Evolutionary conservation across 2,113 vertebrate genomes (phyloP).

Genomic region (Protobothrops flavoviridis): DNA sequence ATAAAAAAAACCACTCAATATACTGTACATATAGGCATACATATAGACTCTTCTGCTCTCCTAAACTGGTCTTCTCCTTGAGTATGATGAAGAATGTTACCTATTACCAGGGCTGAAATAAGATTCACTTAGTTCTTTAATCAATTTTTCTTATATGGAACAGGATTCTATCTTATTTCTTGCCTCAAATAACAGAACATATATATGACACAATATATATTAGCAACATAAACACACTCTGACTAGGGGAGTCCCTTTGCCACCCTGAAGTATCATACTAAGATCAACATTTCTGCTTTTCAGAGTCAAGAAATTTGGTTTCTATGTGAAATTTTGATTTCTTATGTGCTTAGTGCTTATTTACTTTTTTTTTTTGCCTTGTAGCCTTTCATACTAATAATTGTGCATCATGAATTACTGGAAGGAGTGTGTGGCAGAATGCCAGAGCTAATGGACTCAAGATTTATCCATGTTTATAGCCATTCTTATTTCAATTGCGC

Average conservation of each 20-base stretch:
- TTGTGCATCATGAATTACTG: slow-evolving; percentile 41
- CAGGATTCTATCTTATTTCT: neutral
- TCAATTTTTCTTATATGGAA: neutral
- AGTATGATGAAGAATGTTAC: neutral
- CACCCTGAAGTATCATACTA: neutral
- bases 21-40: neutral
- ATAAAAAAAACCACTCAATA: no score
- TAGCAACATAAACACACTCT: neutral
- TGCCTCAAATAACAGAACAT: neutral
- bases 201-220: neutral
- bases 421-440: slow-evolving; percentile 29
- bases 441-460: slow-evolving; percentile 20
- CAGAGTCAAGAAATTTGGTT: neutral
- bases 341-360: neutral
- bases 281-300: neutral
- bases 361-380: neutral
- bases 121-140: neutral
- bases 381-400: neutral
- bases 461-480: slow-evolving; percentile 10
- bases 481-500: neutral
- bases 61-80: neutral
- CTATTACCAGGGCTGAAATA: neutral
- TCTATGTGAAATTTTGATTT: neutral
- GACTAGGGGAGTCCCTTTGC: neutral
- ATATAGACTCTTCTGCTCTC: neutral